These are phyloP conservation scores for Mola mola DNA, from an alignment of 2,113 vertebrate species.

Conservation along the genomic window DNA sequence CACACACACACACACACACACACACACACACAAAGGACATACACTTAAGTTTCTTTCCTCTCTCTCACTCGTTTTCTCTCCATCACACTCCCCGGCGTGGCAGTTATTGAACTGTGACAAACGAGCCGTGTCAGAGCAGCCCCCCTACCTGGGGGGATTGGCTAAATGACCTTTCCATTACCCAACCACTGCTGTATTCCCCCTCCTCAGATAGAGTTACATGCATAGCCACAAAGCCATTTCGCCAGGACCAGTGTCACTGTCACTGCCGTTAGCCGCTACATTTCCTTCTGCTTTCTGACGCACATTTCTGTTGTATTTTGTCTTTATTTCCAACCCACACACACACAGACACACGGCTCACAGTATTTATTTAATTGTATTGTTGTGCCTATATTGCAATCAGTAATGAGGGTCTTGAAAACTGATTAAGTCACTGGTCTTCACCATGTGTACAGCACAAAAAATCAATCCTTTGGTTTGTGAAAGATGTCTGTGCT, in stretches of 20 bases:
- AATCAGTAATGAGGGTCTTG: too few relatives aligned
- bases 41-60: constrained; percentile 25
- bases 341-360: too few relatives aligned
- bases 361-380: too few relatives aligned
- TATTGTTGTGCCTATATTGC: too few relatives aligned
- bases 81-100: constrained; percentile 73
- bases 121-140: constrained; percentile 79
- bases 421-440: too few relatives aligned
- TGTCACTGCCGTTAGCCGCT: constrained; percentile 36
- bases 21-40: constrained; percentile 23
- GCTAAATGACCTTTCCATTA: constrained; percentile 84
- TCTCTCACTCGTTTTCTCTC: constrained; percentile 52
- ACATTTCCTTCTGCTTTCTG: constrained; percentile 47
- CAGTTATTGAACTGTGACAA: constrained; percentile 85
- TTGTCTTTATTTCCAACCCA: neutral
- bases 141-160: constrained; percentile 78
- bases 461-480: too few relatives aligned
- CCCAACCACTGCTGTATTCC: constrained; percentile 77
- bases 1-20: constrained; percentile 19
- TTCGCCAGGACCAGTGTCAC: constrained; percentile 68
- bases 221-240: constrained; percentile 61
- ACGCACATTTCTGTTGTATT: constrained; percentile 4
- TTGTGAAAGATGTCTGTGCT: too few relatives aligned
- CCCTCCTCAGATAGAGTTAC: constrained; percentile 76
- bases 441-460: too few relatives aligned